Conservation (phyloP, 2,797 vertebrate species). For the Acipenser transmontanus region DNA sequence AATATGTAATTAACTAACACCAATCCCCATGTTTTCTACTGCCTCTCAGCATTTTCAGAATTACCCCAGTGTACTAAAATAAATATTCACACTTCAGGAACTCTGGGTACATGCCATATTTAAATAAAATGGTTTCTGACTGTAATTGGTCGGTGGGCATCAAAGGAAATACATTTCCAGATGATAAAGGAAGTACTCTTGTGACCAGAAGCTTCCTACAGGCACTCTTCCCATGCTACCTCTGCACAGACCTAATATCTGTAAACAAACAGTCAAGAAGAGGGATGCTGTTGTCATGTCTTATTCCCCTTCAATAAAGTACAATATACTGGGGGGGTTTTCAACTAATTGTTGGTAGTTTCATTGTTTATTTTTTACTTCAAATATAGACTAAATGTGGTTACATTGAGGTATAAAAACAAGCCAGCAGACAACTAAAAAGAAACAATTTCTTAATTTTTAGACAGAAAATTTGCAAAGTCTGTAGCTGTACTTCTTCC, state of each 20-base stretch:
- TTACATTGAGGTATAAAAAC: neutral
- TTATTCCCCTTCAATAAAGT: slow-evolving; percentile 61
- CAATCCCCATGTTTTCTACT: slow-evolving; percentile 28
- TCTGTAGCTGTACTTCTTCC: no score
- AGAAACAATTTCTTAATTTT: no score
- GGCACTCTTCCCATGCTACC: slow-evolving; percentile 56
- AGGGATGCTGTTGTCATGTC: slow-evolving; percentile 56
- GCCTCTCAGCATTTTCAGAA: slow-evolving; percentile 44
- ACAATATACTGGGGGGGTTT: neutral
- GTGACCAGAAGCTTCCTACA: slow-evolving; percentile 52
- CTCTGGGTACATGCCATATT: slow-evolving; percentile 49
- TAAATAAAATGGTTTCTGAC: slow-evolving; percentile 57
- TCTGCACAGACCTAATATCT: slow-evolving; percentile 52
- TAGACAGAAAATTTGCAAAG: no score
- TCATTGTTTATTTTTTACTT: neutral
- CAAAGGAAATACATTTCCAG: slow-evolving; percentile 65
- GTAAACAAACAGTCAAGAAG: slow-evolving; percentile 52
- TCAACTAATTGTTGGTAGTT: neutral
- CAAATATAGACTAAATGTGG: neutral
- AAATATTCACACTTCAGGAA: slow-evolving; percentile 59
- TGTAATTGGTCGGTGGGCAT: slow-evolving; percentile 59
- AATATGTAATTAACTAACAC: slow-evolving; percentile 50
- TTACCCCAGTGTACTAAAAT: slow-evolving; percentile 57
- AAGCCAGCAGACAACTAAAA: no score
- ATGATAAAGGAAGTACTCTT: slow-evolving; percentile 57